A percentile compares a stretch with the other conserved stretches of the same genome.
These are phyloP conservation scores for Drosophila busckii DNA, from an alignment of 1,140 invertebrate genomes.

Conservation along the genomic window DNA sequence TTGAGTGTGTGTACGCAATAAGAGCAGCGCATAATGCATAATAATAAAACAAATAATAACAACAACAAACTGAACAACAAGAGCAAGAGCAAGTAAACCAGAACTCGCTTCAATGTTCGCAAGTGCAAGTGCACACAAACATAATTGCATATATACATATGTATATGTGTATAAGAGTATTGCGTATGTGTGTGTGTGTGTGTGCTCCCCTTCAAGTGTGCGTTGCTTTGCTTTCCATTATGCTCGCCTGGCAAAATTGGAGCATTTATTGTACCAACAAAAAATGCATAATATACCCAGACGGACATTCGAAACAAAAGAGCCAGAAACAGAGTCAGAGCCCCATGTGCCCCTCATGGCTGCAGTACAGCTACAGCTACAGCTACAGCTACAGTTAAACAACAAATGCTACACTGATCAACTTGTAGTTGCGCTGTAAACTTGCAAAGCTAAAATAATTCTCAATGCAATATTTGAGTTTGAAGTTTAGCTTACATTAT, in stretches of 20 bases:
- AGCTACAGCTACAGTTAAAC: too few species aligned
- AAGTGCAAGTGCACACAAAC: conserved; percentile 30
- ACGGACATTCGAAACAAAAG: too few species aligned
- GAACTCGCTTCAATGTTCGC: conserved; percentile 27
- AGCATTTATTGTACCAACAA: conserved; percentile 72
- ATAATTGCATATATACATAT: not conserved
- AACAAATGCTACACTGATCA: too few species aligned
- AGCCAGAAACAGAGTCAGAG: too few species aligned
- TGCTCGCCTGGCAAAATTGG: conserved; percentile 70
- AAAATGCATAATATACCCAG: conserved; percentile 52
- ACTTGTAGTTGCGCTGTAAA: too few species aligned
- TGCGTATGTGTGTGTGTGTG: conserved; percentile 6
- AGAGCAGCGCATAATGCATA: conserved; percentile 19
- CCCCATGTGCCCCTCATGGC: not conserved
- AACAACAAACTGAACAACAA: not conserved
- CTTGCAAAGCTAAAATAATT: too few species aligned
- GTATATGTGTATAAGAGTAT: not conserved
- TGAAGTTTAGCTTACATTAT: too few species aligned
- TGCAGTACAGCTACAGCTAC: too few species aligned
- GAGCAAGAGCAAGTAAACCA: conserved; percentile 21
- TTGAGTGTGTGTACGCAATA: too few species aligned
- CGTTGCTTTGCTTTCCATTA: conserved; percentile 38
- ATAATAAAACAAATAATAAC: conserved; percentile 26
- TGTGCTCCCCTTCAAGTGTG: conserved; percentile 19
- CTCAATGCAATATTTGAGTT: too few species aligned